Evolutionary conservation across 2,888 invertebrate genomes (phyloP), one percentile per base, ranked within the genome.

Genomic region (Thereva unica): DNA sequence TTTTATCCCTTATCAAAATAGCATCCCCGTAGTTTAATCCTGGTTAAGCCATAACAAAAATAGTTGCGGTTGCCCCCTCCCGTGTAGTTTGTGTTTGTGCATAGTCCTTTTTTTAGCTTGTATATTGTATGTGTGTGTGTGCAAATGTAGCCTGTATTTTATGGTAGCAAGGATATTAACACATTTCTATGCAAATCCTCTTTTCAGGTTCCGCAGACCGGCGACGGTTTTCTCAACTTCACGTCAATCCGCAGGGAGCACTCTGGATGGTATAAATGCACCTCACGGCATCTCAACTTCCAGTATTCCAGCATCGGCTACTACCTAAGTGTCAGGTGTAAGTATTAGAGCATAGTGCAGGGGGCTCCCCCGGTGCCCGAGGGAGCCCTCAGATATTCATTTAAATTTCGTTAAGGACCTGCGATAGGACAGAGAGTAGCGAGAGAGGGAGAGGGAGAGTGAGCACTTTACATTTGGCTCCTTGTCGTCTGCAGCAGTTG

Each of bases 201-300:
- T 68, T 69, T 68, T n/a, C 73, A 82, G 78, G 87, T 89, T 68
- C 85, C 87, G 72, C 90, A 90, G 80, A 85, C 86, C 71, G 87
- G 86, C 59, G 89, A 89, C 76, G 91, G 94, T 66, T 92, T 90
- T 78, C 85, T 95, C 68, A 94, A 94, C 82, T 94, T 94, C 83
- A 88, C 89, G 59, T 85, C 89, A 73, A 89, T 94, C 77, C 84
- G 86, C 63, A 84, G 89, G 57, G 87, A 90, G 71, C 92, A 95
- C 83, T 92, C 91, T 67, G 95, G 95, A 76, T 95, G 95, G 95
- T 95, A 95, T 84, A 91, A 93, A 78, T 95, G 95, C 82, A 89
- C 92, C 63, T 91, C 93, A 67, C 84, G 88, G 56, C 93, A 95
- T 84, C 85, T 90, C 71, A 86, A 92, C 75, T 89, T 91, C 41